These are phyloP conservation scores for Bradysia coprophila DNA, from an alignment of 1,140 invertebrate species.

Conservation along the genomic window DNA sequence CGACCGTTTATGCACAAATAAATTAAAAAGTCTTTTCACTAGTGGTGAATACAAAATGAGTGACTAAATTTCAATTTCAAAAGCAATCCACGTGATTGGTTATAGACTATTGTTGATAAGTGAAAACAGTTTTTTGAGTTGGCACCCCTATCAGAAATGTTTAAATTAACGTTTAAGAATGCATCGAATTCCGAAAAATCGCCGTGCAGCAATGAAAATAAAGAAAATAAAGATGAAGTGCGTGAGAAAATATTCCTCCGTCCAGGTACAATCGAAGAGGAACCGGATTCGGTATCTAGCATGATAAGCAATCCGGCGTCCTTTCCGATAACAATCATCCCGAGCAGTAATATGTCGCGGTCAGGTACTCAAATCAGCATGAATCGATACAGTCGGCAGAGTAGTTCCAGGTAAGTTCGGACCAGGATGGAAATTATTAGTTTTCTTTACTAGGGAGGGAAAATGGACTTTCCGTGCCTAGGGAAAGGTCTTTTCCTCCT, in stretches of 20 bases:
- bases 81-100: too few relatives aligned
- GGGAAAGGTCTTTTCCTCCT: too few relatives aligned
- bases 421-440: too few relatives aligned
- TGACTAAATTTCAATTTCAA: too few relatives aligned
- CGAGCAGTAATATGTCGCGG: slow-evolving; percentile 11
- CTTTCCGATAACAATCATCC: slow-evolving; percentile 21
- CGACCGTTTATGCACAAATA: too few relatives aligned
- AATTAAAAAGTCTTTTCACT: too few relatives aligned
- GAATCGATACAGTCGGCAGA: slow-evolving; percentile 11
- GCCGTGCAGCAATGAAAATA: background rate
- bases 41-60: too few relatives aligned
- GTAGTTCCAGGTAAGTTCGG: slow-evolving; percentile 21
- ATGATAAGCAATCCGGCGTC: slow-evolving; percentile 22
- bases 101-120: too few relatives aligned
- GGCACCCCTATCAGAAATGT: background rate
- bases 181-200: too few relatives aligned
- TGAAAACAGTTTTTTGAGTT: too few relatives aligned
- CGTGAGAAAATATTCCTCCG: background rate
- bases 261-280: slow-evolving; percentile 10
- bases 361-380: slow-evolving; percentile 11
- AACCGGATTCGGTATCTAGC: slow-evolving; percentile 22
- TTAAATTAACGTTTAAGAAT: background rate
- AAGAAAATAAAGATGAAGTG: background rate
- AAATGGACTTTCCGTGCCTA: too few relatives aligned
- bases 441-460: too few relatives aligned